These are phyloP conservation scores for Karalla daura DNA, from an alignment of 2,797 vertebrate species.

Conservation along the genomic window DNA sequence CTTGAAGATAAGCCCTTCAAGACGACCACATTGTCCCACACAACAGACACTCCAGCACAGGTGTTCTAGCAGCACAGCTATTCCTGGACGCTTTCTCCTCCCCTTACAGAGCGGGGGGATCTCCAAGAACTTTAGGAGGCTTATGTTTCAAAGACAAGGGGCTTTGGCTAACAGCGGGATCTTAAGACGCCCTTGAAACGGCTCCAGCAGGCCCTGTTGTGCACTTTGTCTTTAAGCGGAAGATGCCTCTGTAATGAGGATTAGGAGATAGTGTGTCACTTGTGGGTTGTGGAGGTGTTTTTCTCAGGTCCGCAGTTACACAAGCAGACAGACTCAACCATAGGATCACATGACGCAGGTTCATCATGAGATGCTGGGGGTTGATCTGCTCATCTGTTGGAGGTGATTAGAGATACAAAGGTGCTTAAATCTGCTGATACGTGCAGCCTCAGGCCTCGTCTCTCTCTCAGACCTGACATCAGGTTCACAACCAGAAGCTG, in stretches of 20 bases:
- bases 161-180: conserved; percentile 75
- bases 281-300: conserved; percentile 50
- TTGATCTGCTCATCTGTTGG: no score
- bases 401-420: no score
- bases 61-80: conserved; percentile 68
- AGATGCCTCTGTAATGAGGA: conserved; percentile 74
- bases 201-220: conserved; percentile 65
- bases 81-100: conserved; percentile 72
- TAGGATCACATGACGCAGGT: no score
- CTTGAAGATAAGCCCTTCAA: conserved; percentile 61
- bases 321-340: conserved; percentile 12
- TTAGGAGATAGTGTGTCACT: conserved; percentile 66
- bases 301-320: conserved; percentile 38
- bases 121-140: conserved; percentile 73
- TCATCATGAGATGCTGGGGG: no score
- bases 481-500: no score
- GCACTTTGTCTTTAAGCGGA: conserved; percentile 74
- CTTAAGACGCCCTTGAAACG: conserved; percentile 78
- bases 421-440: no score
- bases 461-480: no score
- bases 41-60: conserved; percentile 77
- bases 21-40: conserved; percentile 76
- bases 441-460: no score
- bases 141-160: conserved; percentile 83
- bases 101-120: conserved; percentile 70